Evolutionary conservation across 2,888 invertebrate species (phyloP).

Genomic region (Pegoplata infirma): DNA sequence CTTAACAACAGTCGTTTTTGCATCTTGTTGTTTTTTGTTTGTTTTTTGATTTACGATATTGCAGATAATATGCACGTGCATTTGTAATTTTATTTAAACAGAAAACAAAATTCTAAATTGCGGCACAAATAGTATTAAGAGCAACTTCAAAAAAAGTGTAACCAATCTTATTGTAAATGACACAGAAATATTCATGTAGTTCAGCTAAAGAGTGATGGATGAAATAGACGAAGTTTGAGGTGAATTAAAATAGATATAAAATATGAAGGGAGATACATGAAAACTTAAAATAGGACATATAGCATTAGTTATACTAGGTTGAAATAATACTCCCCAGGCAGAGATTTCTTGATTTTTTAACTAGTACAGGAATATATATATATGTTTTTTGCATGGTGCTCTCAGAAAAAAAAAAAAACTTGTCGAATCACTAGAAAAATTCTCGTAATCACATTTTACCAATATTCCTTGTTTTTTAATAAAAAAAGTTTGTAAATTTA

Average conservation of each 20-base stretch:
- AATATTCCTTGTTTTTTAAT: too few relatives aligned
- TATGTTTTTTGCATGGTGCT: too few relatives aligned
- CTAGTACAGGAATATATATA: too few relatives aligned
- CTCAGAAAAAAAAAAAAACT: too few relatives aligned
- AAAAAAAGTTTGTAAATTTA: too few relatives aligned
- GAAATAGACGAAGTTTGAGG: background rate
- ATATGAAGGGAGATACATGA: background rate
- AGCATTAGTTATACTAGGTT: too few relatives aligned
- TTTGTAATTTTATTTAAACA: slow-evolving; percentile 23
- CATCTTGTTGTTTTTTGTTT: slow-evolving; percentile 28
- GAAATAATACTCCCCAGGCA: too few relatives aligned
- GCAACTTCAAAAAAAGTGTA: slow-evolving; percentile 29
- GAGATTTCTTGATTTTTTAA: too few relatives aligned
- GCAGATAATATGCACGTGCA: slow-evolving; percentile 54
- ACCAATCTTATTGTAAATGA: slow-evolving; percentile 41
- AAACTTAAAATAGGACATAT: too few relatives aligned
- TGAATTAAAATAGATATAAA: background rate
- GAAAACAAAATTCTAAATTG: background rate
- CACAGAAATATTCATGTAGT: slow-evolving; percentile 43
- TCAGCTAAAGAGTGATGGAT: slow-evolving; percentile 45
- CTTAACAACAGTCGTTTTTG: background rate
- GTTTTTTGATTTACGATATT: slow-evolving; percentile 60
- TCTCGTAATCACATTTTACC: too few relatives aligned
- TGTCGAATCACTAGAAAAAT: too few relatives aligned
- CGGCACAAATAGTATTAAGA: slow-evolving; percentile 20